Percentiles rank a stretch among this genome's conserved stretches.
These are phyloP conservation scores for Byasa hedistus DNA, from an alignment of 2,888 invertebrate genomes.

Conservation along the genomic window DNA sequence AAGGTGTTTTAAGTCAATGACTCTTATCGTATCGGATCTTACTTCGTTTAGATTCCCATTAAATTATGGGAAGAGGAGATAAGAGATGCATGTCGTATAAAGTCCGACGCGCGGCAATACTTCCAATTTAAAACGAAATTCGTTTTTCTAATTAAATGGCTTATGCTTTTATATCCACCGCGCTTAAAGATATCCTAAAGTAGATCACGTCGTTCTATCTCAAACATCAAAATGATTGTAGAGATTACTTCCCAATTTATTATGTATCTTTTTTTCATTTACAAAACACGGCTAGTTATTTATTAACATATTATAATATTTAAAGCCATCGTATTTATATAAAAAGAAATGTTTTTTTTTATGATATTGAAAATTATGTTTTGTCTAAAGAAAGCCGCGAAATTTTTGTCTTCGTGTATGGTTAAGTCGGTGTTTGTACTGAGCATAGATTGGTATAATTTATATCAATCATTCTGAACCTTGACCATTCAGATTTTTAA, in stretches of 20 bases:
- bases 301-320: neutral
- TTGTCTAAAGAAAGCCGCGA: too few relatives aligned
- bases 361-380: neutral
- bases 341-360: neutral
- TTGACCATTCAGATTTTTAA: constrained; percentile 4
- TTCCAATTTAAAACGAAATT: constrained; percentile 54
- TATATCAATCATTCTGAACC: neutral
- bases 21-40: constrained; percentile 75
- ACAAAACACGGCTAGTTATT: neutral
- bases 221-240: neutral
- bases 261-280: neutral
- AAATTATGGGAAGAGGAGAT: constrained; percentile 70
- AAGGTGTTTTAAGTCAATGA: constrained; percentile 67
- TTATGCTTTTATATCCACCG: constrained; percentile 58
- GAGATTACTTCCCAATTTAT: neutral
- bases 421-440: too few relatives aligned
- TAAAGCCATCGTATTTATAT: neutral
- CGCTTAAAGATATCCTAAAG: neutral
- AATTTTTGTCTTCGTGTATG: too few relatives aligned
- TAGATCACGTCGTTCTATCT: neutral
- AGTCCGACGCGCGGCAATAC: constrained; percentile 52
- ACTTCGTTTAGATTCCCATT: constrained; percentile 75
- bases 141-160: constrained; percentile 58
- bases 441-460: neutral
- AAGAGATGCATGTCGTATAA: constrained; percentile 65